Base-by-base conservation (phyloP, 2,888 invertebrate genomes). In the Parnassius orleans region DNA sequence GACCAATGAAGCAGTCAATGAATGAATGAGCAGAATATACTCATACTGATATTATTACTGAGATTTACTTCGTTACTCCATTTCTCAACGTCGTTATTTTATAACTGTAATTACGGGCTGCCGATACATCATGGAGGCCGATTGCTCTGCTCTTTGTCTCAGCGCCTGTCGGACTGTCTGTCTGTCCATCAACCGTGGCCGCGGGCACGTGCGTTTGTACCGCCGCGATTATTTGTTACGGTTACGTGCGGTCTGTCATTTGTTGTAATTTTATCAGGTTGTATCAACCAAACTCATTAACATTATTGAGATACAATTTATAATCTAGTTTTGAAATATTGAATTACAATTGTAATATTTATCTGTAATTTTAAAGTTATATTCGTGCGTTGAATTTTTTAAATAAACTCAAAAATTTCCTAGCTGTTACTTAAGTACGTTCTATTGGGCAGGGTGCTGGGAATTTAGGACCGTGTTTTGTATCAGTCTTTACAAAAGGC, bases 91-190 rank as follows among this genome's bases (percentile, higher is more conserved):
- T 51, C 51, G 43, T 51, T 44, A 51, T 59, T 53, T 53, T 33
- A 14, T 47, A 53, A 59, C 41, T 14, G 53, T 59, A 59, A 59
- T 53, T 53, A 53, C 59, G 24, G 15, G 12, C 33, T 9, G 9
- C 53, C 59, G 46, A 53, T 59, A 41, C 33, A 53, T 59, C 47
- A 53, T 59, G 46, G n/a, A 33, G 47, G 10, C 46, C 58, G 53
- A 53, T 53, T 11, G 14, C 53, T 51, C n/a, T 11, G 52, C 24
- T 46, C 46, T 53, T 53, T 59, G 59, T 59, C 47, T 53, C 47
- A 7, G 15, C 44, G 51, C 44, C 19, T 19, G 52, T 52, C 52
- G 12, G 12, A 3, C 44, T 15, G 33, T 53, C 42, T 19, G 59
- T 41, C 52, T 2, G 53, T 53, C 42, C 5, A 50, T 43, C 51